Base-by-base conservation (phyloP, 2,113 vertebrate species). In the Lipophrys pholis region DNA sequence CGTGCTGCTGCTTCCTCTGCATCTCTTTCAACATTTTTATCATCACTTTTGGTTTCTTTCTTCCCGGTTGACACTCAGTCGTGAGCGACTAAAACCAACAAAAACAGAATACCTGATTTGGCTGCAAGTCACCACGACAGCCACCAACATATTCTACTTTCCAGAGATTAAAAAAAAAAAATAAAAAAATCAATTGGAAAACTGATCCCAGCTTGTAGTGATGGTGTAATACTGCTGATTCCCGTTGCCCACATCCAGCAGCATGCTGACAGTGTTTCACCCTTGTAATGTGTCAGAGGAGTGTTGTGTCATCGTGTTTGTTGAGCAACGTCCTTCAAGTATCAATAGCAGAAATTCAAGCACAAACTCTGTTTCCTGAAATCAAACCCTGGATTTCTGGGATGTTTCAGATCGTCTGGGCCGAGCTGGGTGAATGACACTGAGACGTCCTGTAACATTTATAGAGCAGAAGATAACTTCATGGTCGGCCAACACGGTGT, bases 301-400 rank as follows among this genome's bases (percentile, higher is more conserved):
- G 8, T 48, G 41, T n/a, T n/a, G n/a, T n/a, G n/a, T n/a, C n/a
- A n/a, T n/a, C n/a, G n/a, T n/a, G n/a, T 69, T 52, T 60, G 55
- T 79, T 12, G 40, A 54, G 8, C 39, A 16, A 11, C 1, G 14
- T 6, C 15, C n/a, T 58, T 51, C 14, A 65, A 14, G 59, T 62
- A 63, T 59, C 51, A 17, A 52, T 73, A 51, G 39, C 11, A 78
- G 69, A 69, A 78, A 75, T 73, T 12, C 38, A 6, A 80, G 69
- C 67, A 62, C 3, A 8, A 49, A 3, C 64, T 41, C 68, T 71
- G 21, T 64, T 65, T 2, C 30, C 16, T 78, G 80, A 80, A 80
- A 83, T 69, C 11, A 62, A 59, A 75, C 58, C 38, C 58, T 49
- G 41, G 62, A 41, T 49, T 54, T 62, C 38, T 17, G 43, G 60